Evolutionary conservation across 2,888 invertebrate genomes (phyloP).

Genomic region (Molorchus minor): DNA sequence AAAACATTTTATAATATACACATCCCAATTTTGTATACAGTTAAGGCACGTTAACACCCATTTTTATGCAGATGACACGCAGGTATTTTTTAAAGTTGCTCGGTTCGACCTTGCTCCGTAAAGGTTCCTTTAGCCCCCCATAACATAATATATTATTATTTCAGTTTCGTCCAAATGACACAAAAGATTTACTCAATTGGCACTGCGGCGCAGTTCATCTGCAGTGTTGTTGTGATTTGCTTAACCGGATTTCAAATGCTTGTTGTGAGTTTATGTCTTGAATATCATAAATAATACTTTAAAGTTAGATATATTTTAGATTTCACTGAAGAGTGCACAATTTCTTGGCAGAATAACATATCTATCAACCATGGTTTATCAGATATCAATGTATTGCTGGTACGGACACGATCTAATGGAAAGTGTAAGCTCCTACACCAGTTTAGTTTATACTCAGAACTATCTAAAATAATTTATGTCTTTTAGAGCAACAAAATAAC

Average conservation of each 20-base stretch:
- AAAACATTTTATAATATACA: too few relatives aligned
- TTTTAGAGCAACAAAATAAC: constrained; percentile 43
- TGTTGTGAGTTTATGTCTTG: constrained; percentile 37
- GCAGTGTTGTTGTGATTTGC: constrained; percentile 41
- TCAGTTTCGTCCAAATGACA: constrained; percentile 25
- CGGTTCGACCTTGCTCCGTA: too few relatives aligned
- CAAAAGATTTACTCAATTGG: constrained; percentile 38
- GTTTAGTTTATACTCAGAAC: too few relatives aligned
- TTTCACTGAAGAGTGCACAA: constrained; percentile 36
- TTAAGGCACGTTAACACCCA: too few relatives aligned
- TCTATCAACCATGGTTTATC: constrained; percentile 43
- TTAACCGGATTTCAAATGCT: constrained; percentile 43
- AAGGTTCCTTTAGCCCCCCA: too few relatives aligned
- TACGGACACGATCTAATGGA: constrained; percentile 44
- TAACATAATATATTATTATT: too few relatives aligned
- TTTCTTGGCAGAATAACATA: constrained; percentile 38
- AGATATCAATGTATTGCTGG: constrained; percentile 46
- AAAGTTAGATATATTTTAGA: constrained; percentile 41
- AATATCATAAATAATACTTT: too few relatives aligned
- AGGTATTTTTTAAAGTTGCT: too few relatives aligned
- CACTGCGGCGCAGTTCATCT: constrained; percentile 41
- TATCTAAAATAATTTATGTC: neutral
- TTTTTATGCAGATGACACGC: too few relatives aligned
- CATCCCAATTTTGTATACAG: too few relatives aligned
- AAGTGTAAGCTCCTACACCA: too few relatives aligned